phyloP scores from a whole-genome alignment of 2,113 vertebrate species.

The Cygnus atratus region DNA sequence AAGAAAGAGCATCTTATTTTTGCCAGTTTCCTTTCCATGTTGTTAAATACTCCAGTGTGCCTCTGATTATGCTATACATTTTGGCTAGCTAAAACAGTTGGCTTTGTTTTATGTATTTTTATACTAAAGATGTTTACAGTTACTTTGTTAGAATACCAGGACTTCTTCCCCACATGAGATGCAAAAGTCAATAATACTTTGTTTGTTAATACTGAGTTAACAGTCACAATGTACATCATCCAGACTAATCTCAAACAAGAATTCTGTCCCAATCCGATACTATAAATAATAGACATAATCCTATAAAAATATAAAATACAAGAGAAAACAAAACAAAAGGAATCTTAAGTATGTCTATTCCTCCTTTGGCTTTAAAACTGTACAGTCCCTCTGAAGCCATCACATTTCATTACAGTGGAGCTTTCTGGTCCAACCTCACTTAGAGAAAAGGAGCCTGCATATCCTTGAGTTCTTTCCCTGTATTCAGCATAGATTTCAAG shows the following conservation, averaged over 20 bases:
- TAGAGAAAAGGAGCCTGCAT: background rate
- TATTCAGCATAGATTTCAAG: background rate
- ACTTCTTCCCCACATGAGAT: background rate
- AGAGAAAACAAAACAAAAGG: background rate
- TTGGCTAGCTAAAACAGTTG: background rate
- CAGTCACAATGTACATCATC: background rate
- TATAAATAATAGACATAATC: background rate
- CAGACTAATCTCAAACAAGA: background rate
- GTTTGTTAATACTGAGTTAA: background rate
- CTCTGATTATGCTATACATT: background rate
- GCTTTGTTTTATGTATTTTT: background rate
- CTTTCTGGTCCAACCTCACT: background rate
- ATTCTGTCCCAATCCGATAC: background rate
- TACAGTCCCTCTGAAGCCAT: background rate
- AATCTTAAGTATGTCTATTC: background rate
- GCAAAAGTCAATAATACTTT: background rate
- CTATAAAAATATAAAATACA: background rate
- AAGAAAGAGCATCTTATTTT: background rate
- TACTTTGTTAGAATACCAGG: background rate
- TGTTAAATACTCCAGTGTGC: background rate
- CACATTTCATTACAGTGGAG: background rate
- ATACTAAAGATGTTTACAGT: background rate
- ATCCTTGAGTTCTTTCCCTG: constrained; percentile 10
- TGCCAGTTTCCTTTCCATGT: background rate
- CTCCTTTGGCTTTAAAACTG: background rate